phyloP scores from a whole-genome alignment of 2,113 vertebrate genomes.

The Cyanoderma ruficeps region DNA sequence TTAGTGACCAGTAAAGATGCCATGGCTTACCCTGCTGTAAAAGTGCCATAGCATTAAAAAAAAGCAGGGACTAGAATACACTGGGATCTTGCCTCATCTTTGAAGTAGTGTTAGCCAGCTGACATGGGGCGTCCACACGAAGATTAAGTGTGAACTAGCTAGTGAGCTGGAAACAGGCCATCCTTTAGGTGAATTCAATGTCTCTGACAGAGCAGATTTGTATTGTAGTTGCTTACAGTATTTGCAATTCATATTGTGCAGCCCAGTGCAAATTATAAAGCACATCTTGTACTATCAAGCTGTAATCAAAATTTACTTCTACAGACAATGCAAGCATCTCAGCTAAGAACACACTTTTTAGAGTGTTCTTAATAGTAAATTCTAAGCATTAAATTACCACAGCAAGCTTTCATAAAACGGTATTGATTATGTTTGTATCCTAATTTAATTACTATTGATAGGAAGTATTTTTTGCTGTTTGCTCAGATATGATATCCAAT shows the following conservation, averaged over 20 bases:
- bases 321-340: background rate
- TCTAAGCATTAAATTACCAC: background rate
- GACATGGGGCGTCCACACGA: background rate
- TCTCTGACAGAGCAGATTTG: background rate
- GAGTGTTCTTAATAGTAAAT: background rate
- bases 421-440: background rate
- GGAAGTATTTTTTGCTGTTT: background rate
- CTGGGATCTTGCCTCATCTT: background rate
- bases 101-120: background rate
- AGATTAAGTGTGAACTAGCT: background rate
- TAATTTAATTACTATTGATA: conserved; percentile 19
- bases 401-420: background rate
- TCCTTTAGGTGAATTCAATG: background rate
- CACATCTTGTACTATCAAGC: conserved; percentile 13
- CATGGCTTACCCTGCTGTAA: background rate
- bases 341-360: background rate
- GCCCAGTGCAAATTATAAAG: background rate
- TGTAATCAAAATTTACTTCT: conserved; percentile 8
- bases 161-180: background rate
- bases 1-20: background rate
- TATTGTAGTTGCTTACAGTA: background rate
- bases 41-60: background rate
- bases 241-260: conserved; percentile 20
- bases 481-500: background rate
- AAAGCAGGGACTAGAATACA: rapidly evolving